Base-by-base conservation (phyloP, 2,113 vertebrate genomes). In the Halcyon malimbica region DNA sequence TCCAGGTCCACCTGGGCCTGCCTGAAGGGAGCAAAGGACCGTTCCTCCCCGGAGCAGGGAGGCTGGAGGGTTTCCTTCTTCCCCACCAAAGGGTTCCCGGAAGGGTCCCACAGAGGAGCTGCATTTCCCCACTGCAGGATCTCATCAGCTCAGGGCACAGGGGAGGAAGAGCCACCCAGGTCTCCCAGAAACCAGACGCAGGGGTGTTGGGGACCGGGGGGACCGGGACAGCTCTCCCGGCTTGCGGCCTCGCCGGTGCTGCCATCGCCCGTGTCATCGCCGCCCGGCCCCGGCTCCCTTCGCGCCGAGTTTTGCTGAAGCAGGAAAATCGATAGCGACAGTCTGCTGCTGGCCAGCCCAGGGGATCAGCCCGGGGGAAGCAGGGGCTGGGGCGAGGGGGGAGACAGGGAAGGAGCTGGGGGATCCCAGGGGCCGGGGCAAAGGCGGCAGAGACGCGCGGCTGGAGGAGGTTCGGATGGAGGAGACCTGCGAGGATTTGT, bases 161-260 rank as follows among this genome's bases (percentile, higher is more conserved):
- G 18, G 69, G 9, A 24, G 29, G 31, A 33, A 62, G 8, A 80
- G 25, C 13, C 37, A 1, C 42, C 10, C 2, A 42, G 54, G 28
- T 11, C 37, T 1, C 42, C 10, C 2, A 42, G 44, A 13, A 53
- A 41, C 2, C 2, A 2, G 39, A 7, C 1, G 0, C 48, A 4
- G 86, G 0, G 2, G 18, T 12, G 70, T 13, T 1, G 5, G 59
- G 42, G 71, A 33, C 41, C 21, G 6, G 10, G 23, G 74, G 14
- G 31, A 12, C 3, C 2, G 3, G 2, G 20, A 23, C 20, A 13
- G 25, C 51, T 37, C 46, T 57, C 63, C 31, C 4, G 2, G 56
- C 18, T 25, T 5, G 26, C 1, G 2, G 62, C 33, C 2, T 3
- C 2, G 6, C 17, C 21, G 4, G 50, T 35, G 0, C 48, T 39